Evolutionary conservation across 2,888 invertebrate genomes (phyloP), one percentile per base, ranked within the genome.

Genomic region (Luperina nickerlii): DNA sequence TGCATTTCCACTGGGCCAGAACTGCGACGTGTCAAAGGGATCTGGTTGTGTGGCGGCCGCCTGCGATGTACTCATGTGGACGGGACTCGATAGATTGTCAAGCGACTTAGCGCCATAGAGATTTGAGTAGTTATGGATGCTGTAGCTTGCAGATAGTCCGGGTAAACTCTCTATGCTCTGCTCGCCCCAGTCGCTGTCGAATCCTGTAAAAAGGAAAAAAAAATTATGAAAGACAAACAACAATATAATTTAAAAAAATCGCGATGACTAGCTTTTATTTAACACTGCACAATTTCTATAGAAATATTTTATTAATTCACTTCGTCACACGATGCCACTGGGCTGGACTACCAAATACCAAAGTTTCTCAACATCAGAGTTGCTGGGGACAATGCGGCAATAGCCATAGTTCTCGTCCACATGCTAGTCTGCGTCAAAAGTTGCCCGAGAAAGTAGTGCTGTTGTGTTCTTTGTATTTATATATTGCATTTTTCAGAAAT

Each of bases 71-170:
- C 72, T 83, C 62, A 73, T 32, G 67, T 86, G 79, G 2, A 71
- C 51, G 7, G 86, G 88, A 74, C 91, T 84, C 13, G 94, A 90
- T 9, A 96, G 89, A 73, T 94, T 95, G 78, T 97, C 96, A 85
- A 97, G 87, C 5, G 97, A 97, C 86, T 95, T 96, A 81, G 96
- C 95, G 87, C 95, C 95, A 78, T 94, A 94, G 24, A 96, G 92
- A 83, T 93, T 94, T 3, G 92, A 78, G 74, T 90, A 90, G 27
- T 79, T 92, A 74, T 92, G 94, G 3, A 90, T 79, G 79, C 87
- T 88, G 78, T 90, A 85, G 75, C 89, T 92, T 8, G 92, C 87
- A 1, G 93, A 91, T 69, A 92, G 92, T 8, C 94, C 92, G 8
- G 96, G 95, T 27, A 96, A 91, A 84, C 96, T 96, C 87, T 97